Percentiles rank a stretch among this genome's conserved stretches.
Evolutionary conservation across 1,140 invertebrate species (phyloP).

Genomic region (Drepana arcuata): DNA sequence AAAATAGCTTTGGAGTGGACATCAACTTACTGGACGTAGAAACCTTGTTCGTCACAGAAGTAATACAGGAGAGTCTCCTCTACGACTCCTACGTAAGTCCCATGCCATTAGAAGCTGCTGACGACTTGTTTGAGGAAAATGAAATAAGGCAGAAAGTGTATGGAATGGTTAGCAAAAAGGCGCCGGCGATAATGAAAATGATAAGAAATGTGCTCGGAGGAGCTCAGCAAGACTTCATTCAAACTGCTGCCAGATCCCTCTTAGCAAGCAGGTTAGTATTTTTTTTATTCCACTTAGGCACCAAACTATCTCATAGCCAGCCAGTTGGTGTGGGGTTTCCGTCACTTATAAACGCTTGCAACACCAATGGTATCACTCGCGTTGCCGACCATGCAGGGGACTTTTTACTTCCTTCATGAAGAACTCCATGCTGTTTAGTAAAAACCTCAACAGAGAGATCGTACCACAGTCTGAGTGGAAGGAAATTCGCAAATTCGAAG

Average conservation of each 20-base stretch:
- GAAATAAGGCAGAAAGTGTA: slow-evolving; percentile 28
- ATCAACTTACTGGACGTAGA: slow-evolving; percentile 36
- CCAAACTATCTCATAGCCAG: no score
- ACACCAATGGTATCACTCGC: no score
- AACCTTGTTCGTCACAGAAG: slow-evolving; percentile 46
- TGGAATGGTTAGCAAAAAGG: slow-evolving; percentile 36
- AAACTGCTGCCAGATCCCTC: slow-evolving; percentile 24
- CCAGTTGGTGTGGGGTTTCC: no score
- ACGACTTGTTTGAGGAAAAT: slow-evolving; percentile 30
- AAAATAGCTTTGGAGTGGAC: slow-evolving; percentile 14
- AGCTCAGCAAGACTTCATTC: slow-evolving; percentile 30
- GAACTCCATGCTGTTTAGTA: no score
- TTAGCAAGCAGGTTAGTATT: slow-evolving; percentile 25
- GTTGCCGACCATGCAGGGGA: no score
- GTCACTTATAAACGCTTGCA: no score
- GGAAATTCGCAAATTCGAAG: no score
- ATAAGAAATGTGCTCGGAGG: slow-evolving; percentile 27
- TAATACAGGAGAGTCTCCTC: slow-evolving; percentile 51
- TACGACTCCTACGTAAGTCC: slow-evolving; percentile 27
- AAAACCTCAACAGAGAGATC: no score
- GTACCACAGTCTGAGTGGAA: no score
- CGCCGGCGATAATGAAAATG: slow-evolving; percentile 46
- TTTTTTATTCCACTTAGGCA: no score
- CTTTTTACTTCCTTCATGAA: no score
- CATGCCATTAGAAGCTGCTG: slow-evolving; percentile 14